These are phyloP conservation scores for Chorisops tibialis DNA, from an alignment of 2,888 invertebrate genomes.

Conservation along the genomic window DNA sequence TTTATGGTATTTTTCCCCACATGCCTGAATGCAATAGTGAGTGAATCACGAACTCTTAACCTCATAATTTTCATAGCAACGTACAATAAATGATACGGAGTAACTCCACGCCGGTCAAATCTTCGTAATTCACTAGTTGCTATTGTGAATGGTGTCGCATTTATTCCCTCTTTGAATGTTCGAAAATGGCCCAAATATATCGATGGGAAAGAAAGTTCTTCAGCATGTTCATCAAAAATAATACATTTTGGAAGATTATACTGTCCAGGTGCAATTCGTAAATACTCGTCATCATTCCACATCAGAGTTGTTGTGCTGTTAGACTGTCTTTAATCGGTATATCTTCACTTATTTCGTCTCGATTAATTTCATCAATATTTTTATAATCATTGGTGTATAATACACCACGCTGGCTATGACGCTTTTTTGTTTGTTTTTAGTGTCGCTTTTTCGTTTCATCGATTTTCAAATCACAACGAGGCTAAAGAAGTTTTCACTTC, in stretches of 20 bases:
- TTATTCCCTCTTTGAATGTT: conserved; percentile 35
- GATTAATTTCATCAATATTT: conserved; percentile 1
- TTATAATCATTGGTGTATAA: conserved; percentile 1
- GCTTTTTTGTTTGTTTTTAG: too few relatives aligned
- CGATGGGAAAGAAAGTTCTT: conserved; percentile 46
- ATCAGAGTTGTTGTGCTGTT: conserved; percentile 34
- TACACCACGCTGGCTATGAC: too few relatives aligned
- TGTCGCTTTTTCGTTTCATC: too few relatives aligned
- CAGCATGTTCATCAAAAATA: conserved; percentile 43
- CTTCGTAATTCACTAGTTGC: conserved; percentile 36
- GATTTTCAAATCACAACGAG: too few relatives aligned
- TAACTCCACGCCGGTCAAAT: conserved; percentile 40
- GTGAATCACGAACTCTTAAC: conserved; percentile 36
- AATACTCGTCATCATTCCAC: conserved; percentile 36
- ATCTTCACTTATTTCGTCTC: conserved; percentile 21
- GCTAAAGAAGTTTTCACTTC: too few relatives aligned
- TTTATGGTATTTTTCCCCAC: conserved; percentile 38
- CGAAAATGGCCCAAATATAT: conserved; percentile 35
- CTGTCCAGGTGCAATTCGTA: conserved; percentile 39
- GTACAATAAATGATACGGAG: conserved; percentile 43
- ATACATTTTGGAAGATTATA: conserved; percentile 38
- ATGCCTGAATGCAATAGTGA: conserved; percentile 38
- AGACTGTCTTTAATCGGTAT: conserved; percentile 36
- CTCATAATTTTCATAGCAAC: conserved; percentile 44
- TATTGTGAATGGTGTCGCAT: conserved; percentile 38